These are phyloP conservation scores for Drosophila borealis DNA, from an alignment of 2,888 invertebrate species.

Conservation along the genomic window DNA sequence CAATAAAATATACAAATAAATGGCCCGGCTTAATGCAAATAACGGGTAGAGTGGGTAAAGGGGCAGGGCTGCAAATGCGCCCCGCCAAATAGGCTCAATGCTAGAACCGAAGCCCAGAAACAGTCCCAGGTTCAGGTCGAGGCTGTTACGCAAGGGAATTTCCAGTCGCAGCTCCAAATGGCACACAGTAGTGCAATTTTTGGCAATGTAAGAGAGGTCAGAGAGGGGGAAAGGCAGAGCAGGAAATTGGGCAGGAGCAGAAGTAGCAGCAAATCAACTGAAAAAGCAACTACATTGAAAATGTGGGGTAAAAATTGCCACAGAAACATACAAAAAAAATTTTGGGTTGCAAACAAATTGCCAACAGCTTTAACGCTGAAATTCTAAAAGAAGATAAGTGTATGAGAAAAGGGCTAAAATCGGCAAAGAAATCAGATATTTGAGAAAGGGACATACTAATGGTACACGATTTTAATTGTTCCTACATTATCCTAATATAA, in stretches of 20 bases:
- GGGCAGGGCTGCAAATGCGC: conserved; percentile 28
- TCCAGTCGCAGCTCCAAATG: conserved; percentile 64
- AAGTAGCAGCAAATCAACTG: conserved; percentile 39
- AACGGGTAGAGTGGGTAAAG: conserved; percentile 26
- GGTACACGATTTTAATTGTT: no score
- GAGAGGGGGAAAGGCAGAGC: neutral
- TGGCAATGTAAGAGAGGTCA: conserved; percentile 31
- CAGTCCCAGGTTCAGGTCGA: conserved; percentile 21
- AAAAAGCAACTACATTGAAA: conserved; percentile 30
- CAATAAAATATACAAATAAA: conserved; percentile 78
- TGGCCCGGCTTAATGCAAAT: conserved; percentile 75
- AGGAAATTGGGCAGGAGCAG: no score
- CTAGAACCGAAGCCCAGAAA: conserved; percentile 5
- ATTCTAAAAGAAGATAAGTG: no score
- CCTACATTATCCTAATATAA: no score
- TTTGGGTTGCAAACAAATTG: neutral
- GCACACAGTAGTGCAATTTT: conserved; percentile 74
- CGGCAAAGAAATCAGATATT: neutral
- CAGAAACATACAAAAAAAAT: neutral
- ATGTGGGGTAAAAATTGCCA: conserved; percentile 19
- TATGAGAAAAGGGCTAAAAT: neutral
- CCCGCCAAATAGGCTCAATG: conserved; percentile 20
- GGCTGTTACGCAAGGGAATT: conserved; percentile 60
- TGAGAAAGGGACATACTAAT: neutral
- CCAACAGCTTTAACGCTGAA: conserved; percentile 15